Evolutionary conservation across 2,888 invertebrate genomes (phyloP), one percentile per base, ranked within the genome.

Genomic region (Heteropelma amictum): DNA sequence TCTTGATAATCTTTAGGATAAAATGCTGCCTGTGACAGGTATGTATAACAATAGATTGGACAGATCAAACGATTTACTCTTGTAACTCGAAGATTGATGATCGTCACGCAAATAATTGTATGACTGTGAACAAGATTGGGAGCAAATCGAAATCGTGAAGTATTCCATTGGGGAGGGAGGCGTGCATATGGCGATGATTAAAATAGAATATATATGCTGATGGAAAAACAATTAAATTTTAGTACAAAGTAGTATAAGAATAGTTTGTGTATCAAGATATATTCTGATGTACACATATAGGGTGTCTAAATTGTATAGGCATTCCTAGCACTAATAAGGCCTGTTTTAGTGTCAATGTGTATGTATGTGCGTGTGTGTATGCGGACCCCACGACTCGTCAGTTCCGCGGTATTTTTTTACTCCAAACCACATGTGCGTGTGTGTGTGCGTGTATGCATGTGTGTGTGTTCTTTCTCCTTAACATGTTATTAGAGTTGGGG

Each of bases 91-190:
- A 51, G 35, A 28, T 63, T 63, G 49, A 51, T 30, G 38, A 51
- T 49, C 30, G 26, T 19, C 3, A 6, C 17, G 26, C 7, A 38
- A 51, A 28, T 63, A 49, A 63, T 63, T 51, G 63, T 33, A 51
- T 4, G 23, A 49, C 35, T 26, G 49, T 21, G 38, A 19, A 26
- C 23, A 1, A 7, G 23, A 35, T 35, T 35, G 21, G 12, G 12
- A 33, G 35, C 38, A 38, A 33, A 63, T 38, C 38, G 63, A 38
- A 63, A 38, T 28, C 63, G 14, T 51, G 38, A 63, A 63, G 45
- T 14, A 38, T 47, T 47, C 10, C 17, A 63, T 38, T 63, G 38
- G 6, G 17, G 35, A 7, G 38, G 35, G 35, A n/a, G 7, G n/a
- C 3, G 8, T 54, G n/a, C 8, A 51, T 17, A 17, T 8, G 38